These are phyloP conservation scores for Phoxinus phoxinus DNA, from an alignment of 2,113 vertebrate species.

Conservation along the genomic window DNA sequence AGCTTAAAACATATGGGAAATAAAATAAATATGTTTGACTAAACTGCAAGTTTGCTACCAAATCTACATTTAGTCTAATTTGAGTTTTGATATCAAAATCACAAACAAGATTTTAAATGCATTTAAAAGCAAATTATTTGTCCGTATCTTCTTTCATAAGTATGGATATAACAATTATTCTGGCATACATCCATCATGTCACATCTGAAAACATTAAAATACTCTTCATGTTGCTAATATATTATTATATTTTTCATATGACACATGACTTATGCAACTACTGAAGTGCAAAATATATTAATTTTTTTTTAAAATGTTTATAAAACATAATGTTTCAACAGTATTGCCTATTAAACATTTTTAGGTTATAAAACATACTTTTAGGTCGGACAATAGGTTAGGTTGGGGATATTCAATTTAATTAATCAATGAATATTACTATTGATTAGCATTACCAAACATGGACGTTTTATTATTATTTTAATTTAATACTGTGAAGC, in stretches of 20 bases:
- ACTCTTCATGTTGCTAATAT: not conserved
- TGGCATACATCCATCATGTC: not conserved
- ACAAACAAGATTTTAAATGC: not conserved
- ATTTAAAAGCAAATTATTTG: not conserved
- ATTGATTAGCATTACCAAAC: no score
- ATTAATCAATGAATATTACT: no score
- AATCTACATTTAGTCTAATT: not conserved
- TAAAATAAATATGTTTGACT: not conserved
- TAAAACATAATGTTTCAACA: not conserved
- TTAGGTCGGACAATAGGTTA: no score
- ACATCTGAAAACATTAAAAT: not conserved
- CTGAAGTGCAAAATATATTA: not conserved
- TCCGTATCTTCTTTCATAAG: not conserved
- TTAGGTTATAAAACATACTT: no score
- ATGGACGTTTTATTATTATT: no score
- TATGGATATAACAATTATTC: not conserved
- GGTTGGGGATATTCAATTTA: no score
- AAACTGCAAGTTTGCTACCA: not conserved
- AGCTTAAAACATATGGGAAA: no score
- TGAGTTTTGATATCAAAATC: not conserved
- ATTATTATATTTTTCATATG: not conserved
- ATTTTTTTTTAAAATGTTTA: not conserved
- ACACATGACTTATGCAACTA: not conserved
- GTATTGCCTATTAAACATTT: no score
- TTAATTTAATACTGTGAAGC: no score